A percentile compares a stretch with the other conserved stretches of the same genome.
These are phyloP conservation scores for Athrips mouffetella DNA, from an alignment of 2,888 invertebrate genomes.

Conservation along the genomic window DNA sequence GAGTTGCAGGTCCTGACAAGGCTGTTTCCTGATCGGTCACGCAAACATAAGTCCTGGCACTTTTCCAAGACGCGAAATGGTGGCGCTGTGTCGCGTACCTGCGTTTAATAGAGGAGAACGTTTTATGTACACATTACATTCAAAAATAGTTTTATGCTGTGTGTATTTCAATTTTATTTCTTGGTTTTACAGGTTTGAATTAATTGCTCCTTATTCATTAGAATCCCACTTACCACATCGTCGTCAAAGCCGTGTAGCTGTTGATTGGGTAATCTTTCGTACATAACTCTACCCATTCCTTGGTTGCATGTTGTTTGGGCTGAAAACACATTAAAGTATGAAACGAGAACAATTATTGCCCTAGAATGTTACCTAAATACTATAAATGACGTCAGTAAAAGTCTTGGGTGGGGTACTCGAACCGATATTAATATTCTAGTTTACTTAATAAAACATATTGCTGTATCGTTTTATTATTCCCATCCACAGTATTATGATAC, in stretches of 20 bases:
- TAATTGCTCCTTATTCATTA: too few species aligned
- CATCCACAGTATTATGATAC: too few species aligned
- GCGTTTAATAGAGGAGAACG: slow-evolving; percentile 7
- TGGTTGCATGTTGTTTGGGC: slow-evolving; percentile 95
- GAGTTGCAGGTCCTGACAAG: slow-evolving; percentile 91
- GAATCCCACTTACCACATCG: slow-evolving; percentile 84
- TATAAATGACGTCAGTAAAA: too few species aligned
- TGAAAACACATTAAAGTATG: slow-evolving; percentile 45
- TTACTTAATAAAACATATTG: too few species aligned
- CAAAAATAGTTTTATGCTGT: too few species aligned
- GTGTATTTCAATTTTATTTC: too few species aligned
- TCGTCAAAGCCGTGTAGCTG: slow-evolving; percentile 94
- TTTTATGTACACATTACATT: too few species aligned
- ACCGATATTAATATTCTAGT: too few species aligned
- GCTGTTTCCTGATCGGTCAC: slow-evolving; percentile 90
- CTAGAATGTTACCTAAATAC: background rate
- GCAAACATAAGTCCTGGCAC: slow-evolving; percentile 90
- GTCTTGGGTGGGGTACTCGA: too few species aligned
- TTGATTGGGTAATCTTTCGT: slow-evolving; percentile 92
- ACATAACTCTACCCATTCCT: slow-evolving; percentile 91
- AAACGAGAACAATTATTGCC: background rate
- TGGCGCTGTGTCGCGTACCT: slow-evolving; percentile 89
- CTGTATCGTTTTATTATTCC: too few species aligned
- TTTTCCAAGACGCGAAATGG: slow-evolving; percentile 93
- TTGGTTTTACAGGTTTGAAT: too few species aligned